These are phyloP conservation scores for Keiferia lycopersicella DNA, from an alignment of 2,888 invertebrate species.

Conservation along the genomic window DNA sequence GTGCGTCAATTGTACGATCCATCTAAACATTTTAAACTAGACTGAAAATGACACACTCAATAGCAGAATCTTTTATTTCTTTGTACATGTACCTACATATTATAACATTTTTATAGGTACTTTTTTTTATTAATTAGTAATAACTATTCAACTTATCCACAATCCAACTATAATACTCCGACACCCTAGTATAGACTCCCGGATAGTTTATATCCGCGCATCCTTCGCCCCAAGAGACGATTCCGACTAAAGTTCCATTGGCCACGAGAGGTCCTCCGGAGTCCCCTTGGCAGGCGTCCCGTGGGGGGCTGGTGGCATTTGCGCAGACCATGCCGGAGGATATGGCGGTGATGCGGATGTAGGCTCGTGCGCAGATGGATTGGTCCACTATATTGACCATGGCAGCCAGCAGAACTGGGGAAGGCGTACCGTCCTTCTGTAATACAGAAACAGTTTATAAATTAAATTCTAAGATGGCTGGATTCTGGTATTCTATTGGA, in stretches of 20 bases:
- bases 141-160: constrained; percentile 30
- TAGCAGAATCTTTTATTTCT: no score
- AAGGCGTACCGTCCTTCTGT: constrained; percentile 61
- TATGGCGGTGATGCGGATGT: constrained; percentile 56
- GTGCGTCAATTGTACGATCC: no score
- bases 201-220: constrained; percentile 77
- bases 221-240: constrained; percentile 82
- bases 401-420: constrained; percentile 60
- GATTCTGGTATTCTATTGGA: no score
- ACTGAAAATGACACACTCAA: no score
- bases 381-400: constrained; percentile 65
- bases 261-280: constrained; percentile 81
- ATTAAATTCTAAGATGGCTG: constrained; percentile 2
- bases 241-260: constrained; percentile 18
- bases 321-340: constrained; percentile 71
- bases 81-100: no score
- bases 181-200: constrained; percentile 80
- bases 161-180: constrained; percentile 64
- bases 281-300: constrained; percentile 80
- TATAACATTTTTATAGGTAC: no score
- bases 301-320: constrained; percentile 51
- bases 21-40: no score
- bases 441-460: constrained; percentile 34
- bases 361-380: constrained; percentile 58
- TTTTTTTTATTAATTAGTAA: no score